These are phyloP conservation scores for Cydia strobilella DNA, from an alignment of 1,140 invertebrate species.

Conservation along the genomic window DNA sequence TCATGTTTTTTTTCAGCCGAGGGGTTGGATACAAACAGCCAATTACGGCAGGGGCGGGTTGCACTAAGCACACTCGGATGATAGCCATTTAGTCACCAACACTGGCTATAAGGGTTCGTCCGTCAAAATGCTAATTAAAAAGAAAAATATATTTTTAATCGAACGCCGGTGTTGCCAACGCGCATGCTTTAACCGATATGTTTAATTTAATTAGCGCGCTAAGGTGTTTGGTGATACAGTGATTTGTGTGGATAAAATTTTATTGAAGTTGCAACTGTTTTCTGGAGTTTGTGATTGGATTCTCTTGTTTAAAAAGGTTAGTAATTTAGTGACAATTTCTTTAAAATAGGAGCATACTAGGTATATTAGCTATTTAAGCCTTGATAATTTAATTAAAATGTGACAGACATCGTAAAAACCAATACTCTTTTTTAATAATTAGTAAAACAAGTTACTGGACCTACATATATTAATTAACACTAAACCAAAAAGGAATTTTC, in stretches of 20 bases:
- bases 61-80: slow-evolving; percentile 62
- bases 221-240: slow-evolving; percentile 63
- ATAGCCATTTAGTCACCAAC: slow-evolving; percentile 71
- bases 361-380: background rate
- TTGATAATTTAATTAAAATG: slow-evolving; percentile 36
- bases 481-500: background rate
- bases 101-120: slow-evolving; percentile 63
- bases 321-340: slow-evolving; percentile 31
- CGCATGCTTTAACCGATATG: slow-evolving; percentile 57
- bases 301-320: slow-evolving; percentile 55
- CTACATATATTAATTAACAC: background rate
- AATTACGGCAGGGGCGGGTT: slow-evolving; percentile 72
- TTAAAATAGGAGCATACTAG: background rate
- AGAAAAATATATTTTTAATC: slow-evolving; percentile 44
- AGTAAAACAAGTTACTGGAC: background rate
- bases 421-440: background rate
- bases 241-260: slow-evolving; percentile 55
- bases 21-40: slow-evolving; percentile 78
- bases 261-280: background rate
- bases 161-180: slow-evolving; percentile 56
- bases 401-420: slow-evolving; percentile 37
- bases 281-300: slow-evolving; percentile 49
- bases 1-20: slow-evolving; percentile 72
- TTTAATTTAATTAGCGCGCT: slow-evolving; percentile 75
- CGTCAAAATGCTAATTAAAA: slow-evolving; percentile 41